phyloP scores from a whole-genome alignment of 2,113 vertebrate genomes.

The Cathartes aura region DNA sequence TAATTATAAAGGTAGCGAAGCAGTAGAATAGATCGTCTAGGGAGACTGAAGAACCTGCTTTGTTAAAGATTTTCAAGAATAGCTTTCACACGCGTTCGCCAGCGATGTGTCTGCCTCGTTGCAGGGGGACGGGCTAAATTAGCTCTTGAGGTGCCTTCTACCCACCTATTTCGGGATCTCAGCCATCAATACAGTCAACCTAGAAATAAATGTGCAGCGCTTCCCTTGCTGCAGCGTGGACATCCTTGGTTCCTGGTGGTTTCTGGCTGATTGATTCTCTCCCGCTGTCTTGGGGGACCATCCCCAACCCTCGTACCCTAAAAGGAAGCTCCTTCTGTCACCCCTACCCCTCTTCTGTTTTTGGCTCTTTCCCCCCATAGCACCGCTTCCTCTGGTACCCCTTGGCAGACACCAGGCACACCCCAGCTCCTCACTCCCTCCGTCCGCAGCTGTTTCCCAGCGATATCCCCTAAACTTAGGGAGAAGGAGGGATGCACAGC shows the following conservation, averaged over 20 bases:
- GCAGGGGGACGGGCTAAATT: slow-evolving; percentile 20
- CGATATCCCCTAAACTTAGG: accelerated
- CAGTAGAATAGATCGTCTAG: slow-evolving; percentile 45
- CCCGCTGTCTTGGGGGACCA: not conserved
- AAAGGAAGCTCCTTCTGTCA: not conserved
- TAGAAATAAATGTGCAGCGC: not conserved
- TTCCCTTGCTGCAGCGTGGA: not conserved
- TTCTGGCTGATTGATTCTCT: not conserved
- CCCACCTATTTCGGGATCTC: slow-evolving; percentile 45
- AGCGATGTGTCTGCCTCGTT: not conserved
- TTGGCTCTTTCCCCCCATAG: not conserved
- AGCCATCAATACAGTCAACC: not conserved
- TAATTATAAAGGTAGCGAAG: slow-evolving; percentile 62
- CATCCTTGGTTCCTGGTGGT: not conserved
- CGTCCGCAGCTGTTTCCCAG: accelerated
- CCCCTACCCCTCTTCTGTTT: accelerated
- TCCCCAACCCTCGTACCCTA: not conserved
- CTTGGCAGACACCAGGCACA: not conserved
- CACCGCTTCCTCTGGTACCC: not conserved
- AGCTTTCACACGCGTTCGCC: slow-evolving; percentile 31
- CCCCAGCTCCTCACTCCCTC: not conserved
- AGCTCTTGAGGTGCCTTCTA: slow-evolving; percentile 50
- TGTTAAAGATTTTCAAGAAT: slow-evolving; percentile 61
- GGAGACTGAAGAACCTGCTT: slow-evolving; percentile 57
- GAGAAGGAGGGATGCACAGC: not conserved